A percentile compares a stretch with the other conserved stretches of the same genome.
Evolutionary conservation across 1,140 invertebrate species (phyloP).

Genomic region (Papilio polyxenes): DNA sequence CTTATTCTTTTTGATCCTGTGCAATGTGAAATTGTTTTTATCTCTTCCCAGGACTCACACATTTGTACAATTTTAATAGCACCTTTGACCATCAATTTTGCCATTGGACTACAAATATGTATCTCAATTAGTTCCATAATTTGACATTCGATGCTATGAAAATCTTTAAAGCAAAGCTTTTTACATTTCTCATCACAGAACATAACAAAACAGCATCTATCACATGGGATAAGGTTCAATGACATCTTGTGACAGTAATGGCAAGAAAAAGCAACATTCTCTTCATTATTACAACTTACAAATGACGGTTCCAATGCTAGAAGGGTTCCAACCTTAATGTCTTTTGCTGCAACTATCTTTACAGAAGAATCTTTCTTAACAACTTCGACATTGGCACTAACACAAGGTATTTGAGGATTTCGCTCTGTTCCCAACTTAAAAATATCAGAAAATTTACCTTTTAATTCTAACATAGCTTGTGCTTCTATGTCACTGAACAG

Average conservation of each 20-base stretch:
- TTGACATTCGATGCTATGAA: slow-evolving; percentile 52
- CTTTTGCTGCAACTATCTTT: slow-evolving; percentile 43
- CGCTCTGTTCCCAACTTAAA: slow-evolving; percentile 25
- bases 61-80: slow-evolving; percentile 45
- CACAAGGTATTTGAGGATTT: slow-evolving; percentile 43
- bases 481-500: neutral
- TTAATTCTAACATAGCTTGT: neutral
- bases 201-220: slow-evolving; percentile 46
- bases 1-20: slow-evolving; percentile 43
- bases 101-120: slow-evolving; percentile 10
- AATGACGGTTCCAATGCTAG: slow-evolving; percentile 43
- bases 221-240: slow-evolving; percentile 51
- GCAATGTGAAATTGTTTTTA: slow-evolving; percentile 43
- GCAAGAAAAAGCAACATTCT: slow-evolving; percentile 38
- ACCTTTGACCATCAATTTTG: slow-evolving; percentile 45
- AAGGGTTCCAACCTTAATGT: slow-evolving; percentile 44
- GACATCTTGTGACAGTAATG: slow-evolving; percentile 49
- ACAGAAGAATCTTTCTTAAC: slow-evolving; percentile 2
- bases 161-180: slow-evolving; percentile 43
- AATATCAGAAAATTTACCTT: neutral
- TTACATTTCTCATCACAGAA: slow-evolving; percentile 52
- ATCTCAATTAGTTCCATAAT: slow-evolving; percentile 41
- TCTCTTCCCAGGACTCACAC: slow-evolving; percentile 44
- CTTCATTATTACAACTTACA: slow-evolving; percentile 26
- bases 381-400: slow-evolving; percentile 43